Percentiles rank a stretch among this genome's conserved stretches.
Evolutionary conservation across 1,140 invertebrate genomes (phyloP).

Genomic region (Orussus abietinus): DNA sequence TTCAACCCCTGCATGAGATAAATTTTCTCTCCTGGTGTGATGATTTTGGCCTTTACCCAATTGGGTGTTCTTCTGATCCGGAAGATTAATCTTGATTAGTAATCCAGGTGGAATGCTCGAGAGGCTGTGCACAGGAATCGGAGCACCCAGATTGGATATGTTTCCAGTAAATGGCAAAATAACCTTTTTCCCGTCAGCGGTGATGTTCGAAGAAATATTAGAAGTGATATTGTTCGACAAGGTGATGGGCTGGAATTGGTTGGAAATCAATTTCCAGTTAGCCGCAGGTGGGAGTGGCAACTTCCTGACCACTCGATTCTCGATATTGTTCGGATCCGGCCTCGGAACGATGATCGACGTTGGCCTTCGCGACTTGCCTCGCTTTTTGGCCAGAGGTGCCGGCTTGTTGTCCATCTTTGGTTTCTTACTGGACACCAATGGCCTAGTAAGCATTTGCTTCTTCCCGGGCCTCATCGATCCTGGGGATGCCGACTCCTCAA

Average conservation of each 20-base stretch:
- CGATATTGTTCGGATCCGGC: slow-evolving; percentile 33
- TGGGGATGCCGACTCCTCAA: no score
- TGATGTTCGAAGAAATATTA: slow-evolving; percentile 25
- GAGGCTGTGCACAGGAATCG: slow-evolving; percentile 48
- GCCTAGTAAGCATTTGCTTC: slow-evolving; percentile 21
- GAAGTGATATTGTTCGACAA: slow-evolving; percentile 36
- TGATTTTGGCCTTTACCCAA: no score
- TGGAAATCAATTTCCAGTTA: slow-evolving; percentile 44
- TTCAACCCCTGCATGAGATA: no score
- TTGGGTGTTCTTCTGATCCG: slow-evolving; percentile 35
- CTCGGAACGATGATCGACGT: slow-evolving; percentile 46
- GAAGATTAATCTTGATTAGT: slow-evolving; percentile 50
- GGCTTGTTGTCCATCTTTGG: slow-evolving; percentile 47
- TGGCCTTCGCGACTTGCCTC: slow-evolving; percentile 44
- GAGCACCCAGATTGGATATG: slow-evolving; percentile 43
- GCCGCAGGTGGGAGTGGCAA: slow-evolving; percentile 40
- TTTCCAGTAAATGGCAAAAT: slow-evolving; percentile 47
- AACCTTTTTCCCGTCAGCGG: slow-evolving; percentile 40
- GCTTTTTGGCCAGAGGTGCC: slow-evolving; percentile 47
- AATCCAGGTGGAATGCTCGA: slow-evolving; percentile 49
- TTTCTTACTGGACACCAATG: slow-evolving; percentile 48
- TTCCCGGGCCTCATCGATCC: slow-evolving; percentile 14
- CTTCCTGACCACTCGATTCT: slow-evolving; percentile 36
- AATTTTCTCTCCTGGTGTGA: no score
- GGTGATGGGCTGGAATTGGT: slow-evolving; percentile 44